These are phyloP conservation scores for Procambarus virginalis DNA, from an alignment of 1,140 invertebrate species.

Conservation along the genomic window DNA sequence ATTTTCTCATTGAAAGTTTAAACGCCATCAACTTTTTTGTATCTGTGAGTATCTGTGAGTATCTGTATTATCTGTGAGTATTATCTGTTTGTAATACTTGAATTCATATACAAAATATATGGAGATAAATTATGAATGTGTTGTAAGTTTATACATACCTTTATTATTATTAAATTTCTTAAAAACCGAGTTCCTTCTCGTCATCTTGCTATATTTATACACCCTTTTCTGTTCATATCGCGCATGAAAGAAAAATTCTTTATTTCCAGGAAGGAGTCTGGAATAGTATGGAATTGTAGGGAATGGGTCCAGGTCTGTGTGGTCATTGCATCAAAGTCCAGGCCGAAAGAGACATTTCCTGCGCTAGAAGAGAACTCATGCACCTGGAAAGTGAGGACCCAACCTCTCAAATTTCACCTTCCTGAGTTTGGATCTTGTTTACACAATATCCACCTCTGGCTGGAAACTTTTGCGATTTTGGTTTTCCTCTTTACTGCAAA, in stretches of 20 bases:
- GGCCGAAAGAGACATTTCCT: constrained; percentile 13
- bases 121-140: no score
- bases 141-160: no score
- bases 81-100: no score
- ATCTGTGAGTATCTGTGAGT: no score
- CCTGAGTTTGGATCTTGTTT: not conserved
- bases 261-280: not conserved
- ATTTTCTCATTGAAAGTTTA: not conserved
- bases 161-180: no score
- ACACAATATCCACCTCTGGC: not conserved
- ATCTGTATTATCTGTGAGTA: no score
- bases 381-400: constrained; percentile 4
- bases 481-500: no score
- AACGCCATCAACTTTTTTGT: not conserved
- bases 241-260: not conserved
- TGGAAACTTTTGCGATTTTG: no score
- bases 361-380: not conserved
- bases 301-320: constrained; percentile 4
- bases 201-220: not conserved
- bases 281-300: not conserved
- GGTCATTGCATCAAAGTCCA: constrained; percentile 13
- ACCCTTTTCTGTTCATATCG: not conserved
- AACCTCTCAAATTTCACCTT: constrained; percentile 11
- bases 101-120: no score
- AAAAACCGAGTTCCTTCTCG: not conserved